Evolutionary conservation across 1,140 invertebrate species (phyloP).

Genomic region (Drusus annulatus): DNA sequence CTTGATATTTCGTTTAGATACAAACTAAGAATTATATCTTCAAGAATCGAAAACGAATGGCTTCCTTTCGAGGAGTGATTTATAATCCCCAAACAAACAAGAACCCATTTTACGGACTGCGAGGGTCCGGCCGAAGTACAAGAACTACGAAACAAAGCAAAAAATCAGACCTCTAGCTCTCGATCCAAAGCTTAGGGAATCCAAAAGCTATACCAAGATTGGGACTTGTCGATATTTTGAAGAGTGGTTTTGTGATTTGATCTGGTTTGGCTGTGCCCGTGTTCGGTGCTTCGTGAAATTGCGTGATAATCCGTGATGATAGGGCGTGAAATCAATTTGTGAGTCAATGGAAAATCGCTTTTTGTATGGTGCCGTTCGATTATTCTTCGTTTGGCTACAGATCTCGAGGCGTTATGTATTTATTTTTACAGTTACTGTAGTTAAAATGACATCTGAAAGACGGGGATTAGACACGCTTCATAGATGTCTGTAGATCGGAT

Average conservation of each 20-base stretch:
- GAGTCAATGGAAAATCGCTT: conserved; percentile 13
- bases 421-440: background rate
- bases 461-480: background rate
- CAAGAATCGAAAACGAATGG: conserved; percentile 30
- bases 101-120: conserved; percentile 25
- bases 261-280: background rate
- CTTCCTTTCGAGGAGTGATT: conserved; percentile 29
- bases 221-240: background rate
- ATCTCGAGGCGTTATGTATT: background rate
- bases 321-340: conserved; percentile 56
- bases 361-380: conserved; percentile 17
- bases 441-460: background rate
- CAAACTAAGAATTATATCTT: conserved; percentile 11
- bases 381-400: conserved; percentile 19
- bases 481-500: background rate
- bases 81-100: conserved; percentile 48
- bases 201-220: background rate
- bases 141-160: background rate
- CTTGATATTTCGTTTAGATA: background rate
- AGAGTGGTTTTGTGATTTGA: conserved; percentile 3
- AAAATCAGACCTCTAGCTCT: background rate
- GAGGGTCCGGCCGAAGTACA: background rate
- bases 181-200: background rate
- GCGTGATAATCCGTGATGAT: conserved; percentile 52
- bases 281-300: background rate